Evolutionary conservation across 1,140 invertebrate species (phyloP).

Genomic region (Conus ventricosus): DNA sequence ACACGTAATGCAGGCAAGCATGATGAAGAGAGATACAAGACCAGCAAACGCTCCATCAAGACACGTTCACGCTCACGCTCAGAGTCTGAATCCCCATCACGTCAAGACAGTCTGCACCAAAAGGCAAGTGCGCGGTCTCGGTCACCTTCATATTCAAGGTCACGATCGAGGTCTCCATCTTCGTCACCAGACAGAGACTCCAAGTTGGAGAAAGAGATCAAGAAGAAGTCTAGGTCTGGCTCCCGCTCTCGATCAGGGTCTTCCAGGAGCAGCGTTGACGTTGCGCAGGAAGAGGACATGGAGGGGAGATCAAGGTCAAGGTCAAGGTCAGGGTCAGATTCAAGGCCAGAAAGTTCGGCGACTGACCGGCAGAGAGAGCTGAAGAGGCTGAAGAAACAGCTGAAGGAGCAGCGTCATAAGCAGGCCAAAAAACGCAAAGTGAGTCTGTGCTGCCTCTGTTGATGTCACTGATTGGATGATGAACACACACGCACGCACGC

Average conservation of each 20-base stretch:
- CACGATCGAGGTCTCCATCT: constrained; percentile 1
- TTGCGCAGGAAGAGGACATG: background rate
- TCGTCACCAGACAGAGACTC: background rate
- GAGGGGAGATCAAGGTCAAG: constrained; percentile 33
- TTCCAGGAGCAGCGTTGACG: background rate
- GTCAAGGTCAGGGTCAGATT: constrained; percentile 32
- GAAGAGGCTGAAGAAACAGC: constrained; percentile 41
- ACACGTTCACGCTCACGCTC: background rate
- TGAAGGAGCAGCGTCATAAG: constrained; percentile 43
- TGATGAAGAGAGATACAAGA: background rate
- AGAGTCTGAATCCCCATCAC: background rate
- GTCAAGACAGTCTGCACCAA: background rate
- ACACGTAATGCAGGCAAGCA: background rate
- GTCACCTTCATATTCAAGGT: background rate
- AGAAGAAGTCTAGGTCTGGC: background rate
- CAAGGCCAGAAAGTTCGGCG: constrained; percentile 20
- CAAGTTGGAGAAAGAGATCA: background rate
- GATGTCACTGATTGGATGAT: background rate
- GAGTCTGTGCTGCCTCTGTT: background rate
- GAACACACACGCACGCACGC: no score
- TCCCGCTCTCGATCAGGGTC: background rate
- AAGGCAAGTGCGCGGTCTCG: background rate
- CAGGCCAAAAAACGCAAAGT: constrained; percentile 19
- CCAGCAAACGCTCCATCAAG: background rate
- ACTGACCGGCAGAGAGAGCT: constrained; percentile 43